phyloP scores from a whole-genome alignment of 2,113 vertebrate species.

The Xiphophorus couchianus region DNA sequence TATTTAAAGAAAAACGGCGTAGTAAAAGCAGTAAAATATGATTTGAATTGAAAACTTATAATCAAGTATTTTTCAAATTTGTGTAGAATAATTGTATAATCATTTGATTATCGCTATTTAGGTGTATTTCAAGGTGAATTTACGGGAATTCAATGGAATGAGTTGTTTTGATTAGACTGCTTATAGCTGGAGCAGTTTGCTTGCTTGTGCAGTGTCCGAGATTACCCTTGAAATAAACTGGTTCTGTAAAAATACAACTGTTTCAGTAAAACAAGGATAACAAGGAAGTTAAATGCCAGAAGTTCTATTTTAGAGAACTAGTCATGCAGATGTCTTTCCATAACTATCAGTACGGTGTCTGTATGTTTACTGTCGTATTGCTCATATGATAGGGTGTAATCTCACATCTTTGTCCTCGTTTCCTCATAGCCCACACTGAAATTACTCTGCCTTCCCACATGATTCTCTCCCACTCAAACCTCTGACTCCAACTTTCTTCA shows the following conservation, averaged over 20 bases:
- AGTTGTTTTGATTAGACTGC: too few relatives aligned
- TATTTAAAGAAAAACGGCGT: too few relatives aligned
- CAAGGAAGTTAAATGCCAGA: neutral
- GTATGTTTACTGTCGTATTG: slow-evolving; percentile 12
- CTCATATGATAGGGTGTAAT: slow-evolving; percentile 21
- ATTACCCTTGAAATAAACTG: neutral
- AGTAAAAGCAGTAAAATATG: too few relatives aligned
- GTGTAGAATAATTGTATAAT: too few relatives aligned
- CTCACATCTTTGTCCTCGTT: slow-evolving; percentile 45
- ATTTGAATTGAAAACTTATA: too few relatives aligned
- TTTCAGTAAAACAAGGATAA: neutral
- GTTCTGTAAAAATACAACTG: neutral
- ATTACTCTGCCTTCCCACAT: slow-evolving; percentile 28
- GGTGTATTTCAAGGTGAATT: too few relatives aligned
- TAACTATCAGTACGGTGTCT: slow-evolving; percentile 1
- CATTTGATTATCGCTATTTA: too few relatives aligned
- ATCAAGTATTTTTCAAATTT: too few relatives aligned
- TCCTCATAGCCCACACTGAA: slow-evolving; percentile 52
- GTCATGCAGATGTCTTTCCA: neutral
- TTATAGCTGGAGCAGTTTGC: neutral
- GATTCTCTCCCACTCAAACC: slow-evolving; percentile 63
- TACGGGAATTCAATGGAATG: too few relatives aligned
- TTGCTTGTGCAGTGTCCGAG: neutral
- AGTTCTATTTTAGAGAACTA: neutral
- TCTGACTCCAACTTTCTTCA: slow-evolving; percentile 59